Base-by-base conservation (phyloP, 2,888 invertebrate species). In the Acleris literana region DNA sequence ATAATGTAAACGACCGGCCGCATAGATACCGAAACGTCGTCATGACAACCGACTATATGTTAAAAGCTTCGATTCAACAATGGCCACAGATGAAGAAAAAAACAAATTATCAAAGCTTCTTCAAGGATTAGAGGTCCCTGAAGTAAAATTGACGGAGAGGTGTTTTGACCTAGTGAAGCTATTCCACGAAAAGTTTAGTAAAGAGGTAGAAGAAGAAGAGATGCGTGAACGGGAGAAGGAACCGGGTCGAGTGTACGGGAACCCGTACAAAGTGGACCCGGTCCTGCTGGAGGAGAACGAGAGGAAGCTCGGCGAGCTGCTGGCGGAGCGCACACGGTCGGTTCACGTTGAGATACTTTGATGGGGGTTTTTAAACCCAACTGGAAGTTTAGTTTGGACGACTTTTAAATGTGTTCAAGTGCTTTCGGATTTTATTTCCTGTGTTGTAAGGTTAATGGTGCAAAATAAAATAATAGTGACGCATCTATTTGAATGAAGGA, bases 41-140 rank as follows among this genome's bases (percentile, higher is more conserved):
- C 66, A 75, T 75, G 68, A 66, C 63, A 68, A 76, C 72, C 13
- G 6, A 44, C 46, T 52, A 44, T n/a, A 46, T 16, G 44, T 16
- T 20, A 52, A 44, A 18, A 20, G 2, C 16, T 51, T 62, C 56
- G 66, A 20, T 55, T 22, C 20, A 66, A 69, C 64, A 68, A 92
- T 92, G 92, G 71, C 85, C 46, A 90, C 92, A 5, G 90, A 91
- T 63, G 91, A 91, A 72, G 90, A 92, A 11, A 92, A 92, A 76
- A 68, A 75, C 9, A 87, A 88, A 74, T 69, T 90, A 53, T 71
- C 78, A 13, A 91, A 90, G 75, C 80, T 92, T 49, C 75, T 92
- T n/a, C 80, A 86, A 70, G 84, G 79, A 33, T 69, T 92, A 17
- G 88, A 90, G 64, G 82, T 88, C 2, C 85, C 86, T 1, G 92